Evolutionary conservation across 2,113 vertebrate genomes (phyloP).

Genomic region (Bujurquina vittata): DNA sequence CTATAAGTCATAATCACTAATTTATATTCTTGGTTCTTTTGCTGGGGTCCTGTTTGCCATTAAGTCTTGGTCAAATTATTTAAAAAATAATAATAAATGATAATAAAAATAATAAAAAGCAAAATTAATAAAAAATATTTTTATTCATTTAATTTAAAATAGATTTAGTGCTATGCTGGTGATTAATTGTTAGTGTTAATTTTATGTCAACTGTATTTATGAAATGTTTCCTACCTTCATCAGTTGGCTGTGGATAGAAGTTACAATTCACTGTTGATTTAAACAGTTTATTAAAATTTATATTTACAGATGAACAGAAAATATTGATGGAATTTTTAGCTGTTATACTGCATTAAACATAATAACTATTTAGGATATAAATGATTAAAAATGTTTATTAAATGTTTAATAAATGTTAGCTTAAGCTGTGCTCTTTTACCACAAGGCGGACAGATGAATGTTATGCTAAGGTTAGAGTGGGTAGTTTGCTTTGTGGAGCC

Average conservation of each 20-base stretch:
- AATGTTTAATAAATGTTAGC: neutral
- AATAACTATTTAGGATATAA: neutral
- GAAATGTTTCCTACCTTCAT: neutral
- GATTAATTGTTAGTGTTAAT: fast-evolving
- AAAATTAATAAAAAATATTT: too few relatives aligned
- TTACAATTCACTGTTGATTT: neutral
- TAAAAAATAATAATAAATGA: too few relatives aligned
- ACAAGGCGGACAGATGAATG: too few relatives aligned
- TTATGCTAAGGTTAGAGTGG: neutral
- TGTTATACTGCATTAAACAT: neutral
- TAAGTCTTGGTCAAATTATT: neutral
- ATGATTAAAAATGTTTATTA: neutral
- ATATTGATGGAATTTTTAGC: neutral
- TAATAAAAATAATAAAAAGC: too few relatives aligned
- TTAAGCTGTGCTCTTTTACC: too few relatives aligned
- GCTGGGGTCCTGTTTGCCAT: neutral
- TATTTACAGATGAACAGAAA: fast-evolving
- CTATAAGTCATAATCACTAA: neutral
- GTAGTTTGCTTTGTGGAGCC: too few relatives aligned
- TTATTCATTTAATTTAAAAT: too few relatives aligned
- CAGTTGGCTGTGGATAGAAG: neutral
- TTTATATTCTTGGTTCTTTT: neutral
- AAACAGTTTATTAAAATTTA: neutral
- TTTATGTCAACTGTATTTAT: fast-evolving
- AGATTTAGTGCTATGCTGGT: neutral